Conservation (phyloP, 2,888 invertebrate genomes). For the Anticlea derivata region DNA sequence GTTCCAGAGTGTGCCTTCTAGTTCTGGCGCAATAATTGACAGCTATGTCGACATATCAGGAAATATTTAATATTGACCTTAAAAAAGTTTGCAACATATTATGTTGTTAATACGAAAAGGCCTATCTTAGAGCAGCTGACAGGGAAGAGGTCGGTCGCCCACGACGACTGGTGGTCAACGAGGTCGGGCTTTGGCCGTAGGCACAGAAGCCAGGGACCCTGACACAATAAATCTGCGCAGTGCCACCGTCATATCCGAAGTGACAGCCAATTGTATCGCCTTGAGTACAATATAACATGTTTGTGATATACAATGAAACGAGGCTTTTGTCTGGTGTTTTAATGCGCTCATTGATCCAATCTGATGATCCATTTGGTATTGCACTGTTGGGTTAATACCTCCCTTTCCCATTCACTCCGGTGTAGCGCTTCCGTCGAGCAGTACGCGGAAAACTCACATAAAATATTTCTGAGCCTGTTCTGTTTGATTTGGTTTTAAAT, state of each 20-base stretch:
- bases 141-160: conserved; percentile 21
- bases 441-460: too few species aligned
- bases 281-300: conserved; percentile 12
- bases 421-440: too few species aligned
- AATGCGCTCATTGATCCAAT: too few species aligned
- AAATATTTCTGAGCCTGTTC: too few species aligned
- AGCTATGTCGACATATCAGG: conserved; percentile 57
- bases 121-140: conserved; percentile 11
- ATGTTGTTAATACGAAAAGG: conserved; percentile 34
- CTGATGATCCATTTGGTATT: too few species aligned
- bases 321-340: too few species aligned
- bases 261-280: conserved; percentile 23
- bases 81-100: conserved; percentile 54
- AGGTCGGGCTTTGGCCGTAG: conserved; percentile 25
- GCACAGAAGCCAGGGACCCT: conserved; percentile 22
- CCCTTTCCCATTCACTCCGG: too few species aligned
- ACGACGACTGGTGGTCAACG: conserved; percentile 17
- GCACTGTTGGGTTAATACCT: too few species aligned
- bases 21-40: conserved; percentile 55
- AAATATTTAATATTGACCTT: conserved; percentile 55
- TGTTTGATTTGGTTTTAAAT: too few species aligned
- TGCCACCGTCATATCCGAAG: conserved; percentile 22
- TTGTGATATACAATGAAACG: conserved; percentile 3
- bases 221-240: conserved; percentile 27
- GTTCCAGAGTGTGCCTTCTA: conserved; percentile 58